A percentile compares a stretch with the other conserved stretches of the same genome.
phyloP scores from a whole-genome alignment of 2,113 vertebrate species.

The Martes martes region DNA sequence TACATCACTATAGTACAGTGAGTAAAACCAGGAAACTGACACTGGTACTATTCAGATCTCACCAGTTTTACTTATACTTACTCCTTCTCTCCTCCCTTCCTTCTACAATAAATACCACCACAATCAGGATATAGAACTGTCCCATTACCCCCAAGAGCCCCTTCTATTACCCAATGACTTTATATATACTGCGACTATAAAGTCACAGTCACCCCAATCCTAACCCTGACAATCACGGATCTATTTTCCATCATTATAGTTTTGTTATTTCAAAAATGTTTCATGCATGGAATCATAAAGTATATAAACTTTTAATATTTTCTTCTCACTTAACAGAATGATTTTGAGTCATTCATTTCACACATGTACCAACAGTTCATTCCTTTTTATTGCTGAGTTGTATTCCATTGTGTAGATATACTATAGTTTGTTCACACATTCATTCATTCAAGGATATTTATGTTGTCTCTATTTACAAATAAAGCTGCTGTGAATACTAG shows the following conservation, averaged over 20 bases:
- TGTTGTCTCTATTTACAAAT: background rate
- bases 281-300: background rate
- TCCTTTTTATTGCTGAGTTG: background rate
- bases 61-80: background rate
- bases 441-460: background rate
- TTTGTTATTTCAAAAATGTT: background rate
- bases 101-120: background rate
- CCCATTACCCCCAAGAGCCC: background rate
- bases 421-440: background rate
- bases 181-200: background rate
- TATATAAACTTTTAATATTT: background rate
- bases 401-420: background rate
- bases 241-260: background rate
- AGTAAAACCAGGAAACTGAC: background rate
- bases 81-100: background rate
- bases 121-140: background rate
- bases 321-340: background rate
- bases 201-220: background rate
- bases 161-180: background rate
- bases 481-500: background rate
- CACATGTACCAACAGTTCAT: background rate
- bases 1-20: background rate
- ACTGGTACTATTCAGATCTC: background rate
- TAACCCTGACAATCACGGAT: background rate
- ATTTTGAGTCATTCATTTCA: background rate